Evolutionary conservation across 2,888 invertebrate species (phyloP), one percentile per base, ranked within the genome.

Genomic region (Drosophila greeni): DNA sequence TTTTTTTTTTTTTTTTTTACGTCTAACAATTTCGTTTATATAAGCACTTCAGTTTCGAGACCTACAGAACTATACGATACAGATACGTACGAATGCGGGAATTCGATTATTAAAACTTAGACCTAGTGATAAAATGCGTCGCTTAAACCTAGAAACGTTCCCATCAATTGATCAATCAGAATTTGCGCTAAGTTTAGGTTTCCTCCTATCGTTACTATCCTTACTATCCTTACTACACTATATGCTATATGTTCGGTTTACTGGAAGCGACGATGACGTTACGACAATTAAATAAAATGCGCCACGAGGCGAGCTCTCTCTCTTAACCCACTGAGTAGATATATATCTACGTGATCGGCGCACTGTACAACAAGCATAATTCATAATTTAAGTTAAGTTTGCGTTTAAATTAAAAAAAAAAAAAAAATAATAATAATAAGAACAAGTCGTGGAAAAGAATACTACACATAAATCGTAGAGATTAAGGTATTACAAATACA

Each of bases 31-130:
- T 70, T 81, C 58, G 59, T 78, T 77, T 59, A 70, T 83, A 83
- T 78, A 78, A 82, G 82, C 82, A 82, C 85, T 83, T 82, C 68
- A 79, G 85, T 84, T 82, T 62, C 74, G 43, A 65, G 77, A 77
- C 68, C 75, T 55, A 69, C 40, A 42, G 34, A 61, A 58, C 37
- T 39, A 45, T 36, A 42, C 23, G 40, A 47, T 42, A 39, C 36
- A 47, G 29, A 45, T 37, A 5, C 23, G 16, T 42, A 34, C 53
- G 54, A 56, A 33, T 61, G 26, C 34, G 29, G 48, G n/a, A 62
- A 62, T 43, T 64, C 49, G 64, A n/a, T 48, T 62, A 26, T 26
- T 26, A 65, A 65, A 65, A 34, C 54, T 42, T 61, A 51, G 39
- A 14, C 12, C 39, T 60, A 61, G 26, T 37, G 52, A 61, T 52